A percentile compares a stretch with the other conserved stretches of the same genome.
Evolutionary conservation across 2,888 invertebrate species (phyloP).

Genomic region (Drymonia ruficornis): DNA sequence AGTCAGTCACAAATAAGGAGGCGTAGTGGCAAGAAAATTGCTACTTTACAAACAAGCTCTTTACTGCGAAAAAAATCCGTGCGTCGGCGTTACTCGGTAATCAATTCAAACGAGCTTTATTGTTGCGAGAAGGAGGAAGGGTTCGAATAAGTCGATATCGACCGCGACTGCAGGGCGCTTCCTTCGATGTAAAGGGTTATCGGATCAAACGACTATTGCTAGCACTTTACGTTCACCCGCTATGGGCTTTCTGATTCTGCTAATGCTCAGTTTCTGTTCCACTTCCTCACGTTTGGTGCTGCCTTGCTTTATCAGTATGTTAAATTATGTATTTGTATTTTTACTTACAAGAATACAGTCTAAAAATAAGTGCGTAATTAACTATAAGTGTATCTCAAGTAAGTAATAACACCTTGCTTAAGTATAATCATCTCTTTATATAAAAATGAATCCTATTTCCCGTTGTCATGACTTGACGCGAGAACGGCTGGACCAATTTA

Average conservation of each 20-base stretch:
- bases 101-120: slow-evolving; percentile 70
- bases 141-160: slow-evolving; percentile 60
- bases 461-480: too few species aligned
- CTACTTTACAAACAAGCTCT: slow-evolving; percentile 71
- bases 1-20: slow-evolving; percentile 60
- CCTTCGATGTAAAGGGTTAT: slow-evolving; percentile 61
- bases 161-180: slow-evolving; percentile 45
- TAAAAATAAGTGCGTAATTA: too few species aligned
- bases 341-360: too few species aligned
- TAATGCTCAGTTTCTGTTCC: slow-evolving; percentile 55
- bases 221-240: slow-evolving; percentile 59
- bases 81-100: slow-evolving; percentile 58
- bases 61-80: slow-evolving; percentile 61
- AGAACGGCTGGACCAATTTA: too few species aligned
- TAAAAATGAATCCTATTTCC: too few species aligned
- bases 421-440: too few species aligned
- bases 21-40: slow-evolving; percentile 66
- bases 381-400: too few species aligned
- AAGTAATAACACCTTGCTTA: too few species aligned
- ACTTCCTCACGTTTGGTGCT: slow-evolving; percentile 40
- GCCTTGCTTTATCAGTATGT: neutral
- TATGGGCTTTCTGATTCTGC: slow-evolving; percentile 62
- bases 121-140: slow-evolving; percentile 65
- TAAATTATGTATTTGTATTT: too few species aligned
- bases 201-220: slow-evolving; percentile 64